These are phyloP conservation scores for Sericinus montela DNA, from an alignment of 2,888 invertebrate genomes.

Conservation along the genomic window DNA sequence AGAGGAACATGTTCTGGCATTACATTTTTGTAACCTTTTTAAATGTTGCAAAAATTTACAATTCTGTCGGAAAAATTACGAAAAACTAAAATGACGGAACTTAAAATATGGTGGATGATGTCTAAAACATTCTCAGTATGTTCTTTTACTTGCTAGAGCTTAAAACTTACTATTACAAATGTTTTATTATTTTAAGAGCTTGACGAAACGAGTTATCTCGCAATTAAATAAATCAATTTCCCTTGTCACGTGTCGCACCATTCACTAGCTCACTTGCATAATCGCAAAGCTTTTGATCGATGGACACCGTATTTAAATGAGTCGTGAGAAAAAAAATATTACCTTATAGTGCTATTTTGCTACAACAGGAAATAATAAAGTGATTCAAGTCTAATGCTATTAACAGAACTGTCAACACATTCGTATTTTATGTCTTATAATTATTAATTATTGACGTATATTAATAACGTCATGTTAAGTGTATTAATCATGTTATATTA, in stretches of 20 bases:
- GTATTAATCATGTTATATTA: no score
- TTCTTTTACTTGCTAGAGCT: no score
- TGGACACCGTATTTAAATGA: slow-evolving; percentile 7
- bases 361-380: slow-evolving; percentile 9
- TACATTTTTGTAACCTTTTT: no score
- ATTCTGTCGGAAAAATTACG: no score
- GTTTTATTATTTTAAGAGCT: background rate
- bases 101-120: no score
- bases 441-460: no score
- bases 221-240: slow-evolving; percentile 29
- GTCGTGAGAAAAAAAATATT: slow-evolving; percentile 16
- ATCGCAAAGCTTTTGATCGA: slow-evolving; percentile 27
- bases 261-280: slow-evolving; percentile 28
- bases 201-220: slow-evolving; percentile 17
- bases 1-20: no score
- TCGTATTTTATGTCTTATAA: background rate
- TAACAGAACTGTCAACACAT: background rate
- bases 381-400: background rate
- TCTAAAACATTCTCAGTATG: no score
- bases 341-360: background rate
- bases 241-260: slow-evolving; percentile 35
- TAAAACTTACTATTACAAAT: no score
- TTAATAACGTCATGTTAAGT: no score
- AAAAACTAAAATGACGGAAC: no score
- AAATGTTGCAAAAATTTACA: no score